phyloP scores from a whole-genome alignment of 2,797 vertebrate genomes.

The Poecilia picta region DNA sequence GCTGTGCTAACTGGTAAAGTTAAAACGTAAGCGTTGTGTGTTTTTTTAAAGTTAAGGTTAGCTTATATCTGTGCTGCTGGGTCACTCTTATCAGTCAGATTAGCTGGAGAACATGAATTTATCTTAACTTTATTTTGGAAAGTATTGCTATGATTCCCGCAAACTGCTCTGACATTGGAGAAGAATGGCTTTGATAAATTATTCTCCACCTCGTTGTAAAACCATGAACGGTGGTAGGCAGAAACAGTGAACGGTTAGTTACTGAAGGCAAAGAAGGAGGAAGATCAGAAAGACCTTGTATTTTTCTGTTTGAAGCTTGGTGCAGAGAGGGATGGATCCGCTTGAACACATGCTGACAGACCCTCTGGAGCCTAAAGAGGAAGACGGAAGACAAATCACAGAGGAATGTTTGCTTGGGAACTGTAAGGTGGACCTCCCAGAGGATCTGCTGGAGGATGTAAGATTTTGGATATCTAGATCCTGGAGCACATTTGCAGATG shows the following conservation, averaged over 20 bases:
- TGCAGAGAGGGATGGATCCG: constrained; percentile 85
- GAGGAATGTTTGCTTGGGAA: constrained; percentile 94
- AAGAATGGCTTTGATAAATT: background rate
- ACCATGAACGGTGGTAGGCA: background rate
- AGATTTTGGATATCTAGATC: constrained; percentile 58
- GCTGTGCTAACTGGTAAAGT: background rate
- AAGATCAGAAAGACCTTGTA: constrained; percentile 1
- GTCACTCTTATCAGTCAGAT: background rate
- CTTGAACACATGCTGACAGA: constrained; percentile 92
- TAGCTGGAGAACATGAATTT: background rate
- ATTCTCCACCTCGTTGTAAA: background rate
- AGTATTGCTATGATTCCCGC: background rate
- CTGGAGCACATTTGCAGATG: background rate
- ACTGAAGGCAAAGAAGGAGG: background rate
- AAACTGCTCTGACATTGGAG: background rate
- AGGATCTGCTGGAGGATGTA: constrained; percentile 95
- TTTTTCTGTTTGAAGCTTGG: background rate
- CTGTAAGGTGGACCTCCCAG: constrained; percentile 89
- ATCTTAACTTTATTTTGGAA: background rate
- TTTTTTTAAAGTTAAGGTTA: background rate
- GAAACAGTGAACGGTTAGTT: background rate
- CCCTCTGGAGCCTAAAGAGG: constrained; percentile 87
- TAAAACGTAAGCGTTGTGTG: background rate
- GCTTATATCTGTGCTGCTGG: background rate
- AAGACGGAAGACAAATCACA: constrained; percentile 84